These are phyloP conservation scores for Podarcis siculus DNA, from an alignment of 2,797 vertebrate genomes.

Conservation along the genomic window DNA sequence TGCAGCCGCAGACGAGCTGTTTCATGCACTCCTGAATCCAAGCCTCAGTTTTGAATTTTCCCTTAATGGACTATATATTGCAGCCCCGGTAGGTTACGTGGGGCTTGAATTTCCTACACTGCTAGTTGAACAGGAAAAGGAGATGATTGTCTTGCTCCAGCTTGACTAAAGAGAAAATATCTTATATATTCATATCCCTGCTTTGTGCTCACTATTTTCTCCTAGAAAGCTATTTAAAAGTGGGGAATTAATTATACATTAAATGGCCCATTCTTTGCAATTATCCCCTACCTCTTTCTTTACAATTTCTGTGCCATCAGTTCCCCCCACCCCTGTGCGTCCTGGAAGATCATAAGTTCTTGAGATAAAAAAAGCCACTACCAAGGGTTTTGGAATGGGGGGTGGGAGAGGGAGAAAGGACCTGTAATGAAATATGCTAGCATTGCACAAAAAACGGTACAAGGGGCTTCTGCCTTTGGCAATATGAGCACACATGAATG, in stretches of 20 bases:
- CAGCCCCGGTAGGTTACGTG: conserved; percentile 32
- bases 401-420: conserved; percentile 11
- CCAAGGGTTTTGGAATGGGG: conserved; percentile 42
- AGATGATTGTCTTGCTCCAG: conserved; percentile 35
- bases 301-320: neutral
- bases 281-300: neutral
- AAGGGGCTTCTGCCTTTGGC: conserved; percentile 71
- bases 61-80: conserved; percentile 23
- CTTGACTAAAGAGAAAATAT: conserved; percentile 47
- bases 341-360: conserved; percentile 52
- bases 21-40: conserved; percentile 28
- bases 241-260: conserved; percentile 44
- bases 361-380: conserved; percentile 57
- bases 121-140: conserved; percentile 44
- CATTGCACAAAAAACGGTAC: conserved; percentile 67
- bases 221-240: conserved; percentile 50
- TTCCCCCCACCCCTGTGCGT: neutral
- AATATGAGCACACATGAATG: conserved; percentile 65
- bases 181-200: conserved; percentile 39
- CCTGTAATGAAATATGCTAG: conserved; percentile 67
- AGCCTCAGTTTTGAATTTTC: conserved; percentile 15
- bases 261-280: conserved; percentile 43
- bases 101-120: conserved; percentile 44
- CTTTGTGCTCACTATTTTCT: conserved; percentile 45
- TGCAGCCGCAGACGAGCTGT: conserved; percentile 23